A percentile compares a stretch with the other conserved stretches of the same genome.
These are phyloP conservation scores for Cantharis rufa DNA, from an alignment of 2,888 invertebrate species.

Conservation along the genomic window DNA sequence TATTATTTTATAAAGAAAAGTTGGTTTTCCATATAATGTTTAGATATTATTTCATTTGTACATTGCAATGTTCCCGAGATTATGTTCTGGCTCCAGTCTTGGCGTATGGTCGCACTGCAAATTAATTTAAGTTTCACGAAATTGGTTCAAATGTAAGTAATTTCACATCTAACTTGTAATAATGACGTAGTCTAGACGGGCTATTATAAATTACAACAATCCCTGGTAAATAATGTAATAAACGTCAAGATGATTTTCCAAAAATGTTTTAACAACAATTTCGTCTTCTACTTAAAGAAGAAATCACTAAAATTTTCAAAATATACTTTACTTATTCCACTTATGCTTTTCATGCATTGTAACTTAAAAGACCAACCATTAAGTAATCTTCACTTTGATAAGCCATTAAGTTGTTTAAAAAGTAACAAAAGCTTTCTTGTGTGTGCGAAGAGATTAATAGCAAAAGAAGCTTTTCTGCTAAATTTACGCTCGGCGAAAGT, in stretches of 20 bases:
- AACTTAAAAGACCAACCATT: background rate
- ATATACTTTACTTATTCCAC: background rate
- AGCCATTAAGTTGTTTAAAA: background rate
- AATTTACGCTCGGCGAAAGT: background rate
- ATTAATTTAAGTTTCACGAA: background rate
- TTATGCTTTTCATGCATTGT: background rate
- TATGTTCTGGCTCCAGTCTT: background rate
- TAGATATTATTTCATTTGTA: no score
- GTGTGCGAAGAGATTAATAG: background rate
- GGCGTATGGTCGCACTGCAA: background rate
- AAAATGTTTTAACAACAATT: background rate
- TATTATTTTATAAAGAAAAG: no score
- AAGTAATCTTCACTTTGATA: background rate
- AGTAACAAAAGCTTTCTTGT: background rate
- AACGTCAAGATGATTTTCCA: background rate
- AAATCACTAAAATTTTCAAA: background rate
- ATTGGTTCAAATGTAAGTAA: background rate
- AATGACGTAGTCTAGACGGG: background rate
- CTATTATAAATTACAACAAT: background rate
- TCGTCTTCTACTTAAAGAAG: background rate
- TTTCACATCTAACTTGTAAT: background rate
- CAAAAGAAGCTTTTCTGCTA: background rate
- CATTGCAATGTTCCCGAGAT: no score
- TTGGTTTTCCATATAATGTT: no score
- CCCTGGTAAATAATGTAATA: background rate